phyloP scores from a whole-genome alignment of 2,888 invertebrate genomes.

The Drosophila falleni region DNA sequence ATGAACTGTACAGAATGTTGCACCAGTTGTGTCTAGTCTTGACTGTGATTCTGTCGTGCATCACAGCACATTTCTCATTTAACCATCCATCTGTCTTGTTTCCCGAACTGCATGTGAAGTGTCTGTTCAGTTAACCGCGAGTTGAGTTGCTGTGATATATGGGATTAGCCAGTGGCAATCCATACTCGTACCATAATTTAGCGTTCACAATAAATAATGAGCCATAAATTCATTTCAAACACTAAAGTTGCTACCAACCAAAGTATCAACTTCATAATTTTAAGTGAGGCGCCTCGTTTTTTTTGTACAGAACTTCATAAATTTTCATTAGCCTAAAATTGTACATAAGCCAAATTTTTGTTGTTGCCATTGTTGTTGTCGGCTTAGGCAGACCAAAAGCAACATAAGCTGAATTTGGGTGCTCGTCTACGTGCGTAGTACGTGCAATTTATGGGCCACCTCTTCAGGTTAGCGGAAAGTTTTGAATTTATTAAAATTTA shows the following conservation, averaged over 20 bases:
- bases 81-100: slow-evolving; percentile 13
- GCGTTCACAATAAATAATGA: slow-evolving; percentile 55
- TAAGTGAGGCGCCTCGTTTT: slow-evolving; percentile 43
- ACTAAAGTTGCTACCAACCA: slow-evolving; percentile 53
- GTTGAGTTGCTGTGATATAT: slow-evolving; percentile 29
- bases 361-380: slow-evolving; percentile 22
- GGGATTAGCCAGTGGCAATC: slow-evolving; percentile 8
- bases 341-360: slow-evolving; percentile 33
- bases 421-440: slow-evolving; percentile 2
- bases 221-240: slow-evolving; percentile 67
- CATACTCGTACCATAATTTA: slow-evolving; percentile 52
- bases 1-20: slow-evolving; percentile 31
- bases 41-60: slow-evolving; percentile 35
- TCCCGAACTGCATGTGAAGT: slow-evolving; percentile 19
- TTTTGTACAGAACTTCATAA: slow-evolving; percentile 63
- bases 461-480: slow-evolving; percentile 51
- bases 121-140: slow-evolving; percentile 24
- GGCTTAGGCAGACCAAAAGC: slow-evolving; percentile 36
- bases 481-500: slow-evolving; percentile 75
- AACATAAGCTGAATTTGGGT: slow-evolving; percentile 27
- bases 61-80: slow-evolving; percentile 31
- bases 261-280: slow-evolving; percentile 66
- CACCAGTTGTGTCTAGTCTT: slow-evolving; percentile 28
- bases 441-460: slow-evolving; percentile 41
- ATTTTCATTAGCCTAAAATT: slow-evolving; percentile 72